Evolutionary conservation across 2,113 vertebrate species (phyloP), one percentile per base, ranked within the genome.

Genomic region (Apeltes quadracus): DNA sequence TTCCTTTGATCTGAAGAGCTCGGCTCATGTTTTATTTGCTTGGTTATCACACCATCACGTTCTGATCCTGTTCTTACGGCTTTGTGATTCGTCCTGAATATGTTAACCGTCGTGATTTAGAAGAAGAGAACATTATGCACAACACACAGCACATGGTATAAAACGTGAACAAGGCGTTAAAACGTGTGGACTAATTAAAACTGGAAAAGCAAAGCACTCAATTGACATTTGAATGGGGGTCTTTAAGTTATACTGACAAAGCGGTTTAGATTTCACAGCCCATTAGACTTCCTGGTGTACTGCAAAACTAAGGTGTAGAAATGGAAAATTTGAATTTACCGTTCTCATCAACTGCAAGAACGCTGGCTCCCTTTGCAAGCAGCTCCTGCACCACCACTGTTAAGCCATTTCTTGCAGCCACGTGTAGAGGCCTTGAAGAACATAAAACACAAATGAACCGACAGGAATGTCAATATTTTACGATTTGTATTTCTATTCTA

Each of bases 371-470:
- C 90, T 98, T 99, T 29, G 95, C 95, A 87, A 99, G 88, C 81
- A 99, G 96, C 90, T 99, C 98, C 83, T 98, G 98, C 81, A 99
- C 98, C 81, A 98, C 96, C 90, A 97, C 95, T 29, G 97, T 98
- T 67, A 99, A 92, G 83, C 98, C 98, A 50, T 98, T 98, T 85
- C 97, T 95, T 88, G 98, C 98, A 91, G 98, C 98, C 81, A 99
- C 96, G 55, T 99, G 98, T 84, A 99, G 93, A 81, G 98, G 98
- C 88, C 98, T 99, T 55, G 57, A 81, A 68, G 39, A 81, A 29
- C 15, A 66, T 46, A 13, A 62, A 46, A 46, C n/a, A 71, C 14
- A 0, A 8, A 59, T 46, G 41, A 0, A 1, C 2, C 6, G 1
- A 68, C 13, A 22, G 25, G 39, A 3, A 51, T 50, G 53, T 61